Conservation (phyloP, 92 coral and sea anemone species). For the Heliopora coerulea region DNA sequence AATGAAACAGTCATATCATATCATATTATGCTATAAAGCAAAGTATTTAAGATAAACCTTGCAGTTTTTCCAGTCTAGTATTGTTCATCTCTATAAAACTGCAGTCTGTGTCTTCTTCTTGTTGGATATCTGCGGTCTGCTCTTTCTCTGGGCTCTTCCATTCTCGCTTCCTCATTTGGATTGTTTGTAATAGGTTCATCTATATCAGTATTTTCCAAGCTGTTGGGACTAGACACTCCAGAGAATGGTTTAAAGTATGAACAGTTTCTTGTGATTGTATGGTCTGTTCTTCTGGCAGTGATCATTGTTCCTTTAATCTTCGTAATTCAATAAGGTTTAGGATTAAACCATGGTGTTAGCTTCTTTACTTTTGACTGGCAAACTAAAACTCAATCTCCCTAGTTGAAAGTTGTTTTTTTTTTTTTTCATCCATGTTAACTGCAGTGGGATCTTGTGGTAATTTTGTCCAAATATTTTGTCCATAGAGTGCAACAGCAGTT, state of each 20-base stretch:
- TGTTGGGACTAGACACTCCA: neutral
- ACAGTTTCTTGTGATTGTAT: neutral
- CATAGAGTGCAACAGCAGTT: no score
- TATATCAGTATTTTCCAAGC: no score
- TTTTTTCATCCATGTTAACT: no score
- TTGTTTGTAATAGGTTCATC: no score
- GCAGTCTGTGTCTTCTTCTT: neutral
- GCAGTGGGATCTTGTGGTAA: no score
- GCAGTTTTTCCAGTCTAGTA: neutral
- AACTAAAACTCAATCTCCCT: slow-evolving; percentile 12
- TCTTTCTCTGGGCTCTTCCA: neutral
- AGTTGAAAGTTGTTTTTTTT: neutral
- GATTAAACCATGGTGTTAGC: neutral
- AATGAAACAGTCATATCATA: no score
- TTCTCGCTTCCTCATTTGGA: neutral
- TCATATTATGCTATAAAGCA: neutral
- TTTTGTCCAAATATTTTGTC: no score
- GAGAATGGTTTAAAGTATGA: neutral
- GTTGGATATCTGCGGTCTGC: neutral
- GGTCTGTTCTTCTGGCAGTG: neutral
- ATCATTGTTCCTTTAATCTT: slow-evolving; percentile 19
- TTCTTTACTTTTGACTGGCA: neutral
- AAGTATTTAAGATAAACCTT: neutral
- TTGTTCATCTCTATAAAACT: slow-evolving; percentile 1
- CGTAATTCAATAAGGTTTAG: neutral